These are phyloP conservation scores for Pachymerium ferrugineum DNA, from an alignment of 2,888 invertebrate species.

Conservation along the genomic window DNA sequence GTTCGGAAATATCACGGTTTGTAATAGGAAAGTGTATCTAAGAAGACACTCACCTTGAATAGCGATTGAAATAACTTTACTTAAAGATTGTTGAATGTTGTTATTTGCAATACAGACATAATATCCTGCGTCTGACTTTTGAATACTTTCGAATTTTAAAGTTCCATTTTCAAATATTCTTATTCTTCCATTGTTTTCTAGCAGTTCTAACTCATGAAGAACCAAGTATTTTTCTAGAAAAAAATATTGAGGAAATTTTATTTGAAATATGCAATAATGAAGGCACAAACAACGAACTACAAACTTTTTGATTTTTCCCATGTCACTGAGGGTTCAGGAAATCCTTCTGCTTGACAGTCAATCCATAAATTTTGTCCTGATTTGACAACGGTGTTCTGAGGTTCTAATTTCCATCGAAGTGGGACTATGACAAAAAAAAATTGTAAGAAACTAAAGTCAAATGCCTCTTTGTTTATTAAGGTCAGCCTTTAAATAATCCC, in stretches of 20 bases:
- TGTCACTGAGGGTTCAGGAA: slow-evolving; percentile 86
- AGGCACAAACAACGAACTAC: neutral
- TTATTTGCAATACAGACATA: slow-evolving; percentile 34
- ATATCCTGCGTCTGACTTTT: slow-evolving; percentile 28
- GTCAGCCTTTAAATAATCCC: no score
- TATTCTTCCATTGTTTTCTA: neutral
- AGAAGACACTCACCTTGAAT: slow-evolving; percentile 35
- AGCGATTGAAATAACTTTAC: slow-evolving; percentile 25
- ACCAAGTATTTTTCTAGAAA: slow-evolving; percentile 31
- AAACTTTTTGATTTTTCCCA: slow-evolving; percentile 94
- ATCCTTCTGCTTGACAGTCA: slow-evolving; percentile 93
- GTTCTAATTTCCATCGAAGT: neutral
- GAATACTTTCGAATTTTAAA: slow-evolving; percentile 28
- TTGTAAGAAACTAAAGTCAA: no score
- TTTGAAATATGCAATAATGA: no score
- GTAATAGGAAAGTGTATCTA: no score
- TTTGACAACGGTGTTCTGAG: neutral
- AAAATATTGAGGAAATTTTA: slow-evolving; percentile 31
- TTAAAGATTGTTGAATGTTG: slow-evolving; percentile 32
- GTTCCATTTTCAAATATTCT: slow-evolving; percentile 33
- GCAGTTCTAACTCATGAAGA: slow-evolving; percentile 19
- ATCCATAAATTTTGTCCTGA: slow-evolving; percentile 44
- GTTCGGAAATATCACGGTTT: no score
- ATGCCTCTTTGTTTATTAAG: no score
- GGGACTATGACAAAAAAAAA: slow-evolving; percentile 1